Conservation (phyloP, 2,113 vertebrate genomes). For the Perognathus longimembris region DNA sequence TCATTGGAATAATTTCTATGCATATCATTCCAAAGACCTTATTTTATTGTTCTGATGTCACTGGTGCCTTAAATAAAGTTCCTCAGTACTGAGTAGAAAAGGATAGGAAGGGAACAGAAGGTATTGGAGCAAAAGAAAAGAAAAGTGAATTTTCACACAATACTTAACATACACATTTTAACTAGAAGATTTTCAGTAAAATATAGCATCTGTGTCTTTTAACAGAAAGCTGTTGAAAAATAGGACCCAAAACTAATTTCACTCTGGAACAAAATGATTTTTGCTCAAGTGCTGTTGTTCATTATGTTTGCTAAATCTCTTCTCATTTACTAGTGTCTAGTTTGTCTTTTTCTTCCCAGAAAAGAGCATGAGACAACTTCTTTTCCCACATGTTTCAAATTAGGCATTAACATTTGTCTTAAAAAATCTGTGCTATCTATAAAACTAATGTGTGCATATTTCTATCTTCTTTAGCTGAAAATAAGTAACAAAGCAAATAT, state of each 20-base stretch:
- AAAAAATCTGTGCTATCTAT: neutral
- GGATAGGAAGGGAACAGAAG: neutral
- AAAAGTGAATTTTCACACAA: neutral
- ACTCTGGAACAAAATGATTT: slow-evolving; percentile 10
- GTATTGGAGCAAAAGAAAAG: slow-evolving; percentile 29
- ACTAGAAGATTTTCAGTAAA: slow-evolving; percentile 28
- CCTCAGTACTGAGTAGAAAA: slow-evolving; percentile 19
- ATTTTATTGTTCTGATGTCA: slow-evolving; percentile 59
- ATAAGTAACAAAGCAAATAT: neutral
- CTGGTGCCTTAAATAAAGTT: slow-evolving; percentile 62
- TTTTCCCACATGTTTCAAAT: slow-evolving; percentile 1
- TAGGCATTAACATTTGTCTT: neutral
- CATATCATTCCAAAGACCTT: slow-evolving; percentile 53
- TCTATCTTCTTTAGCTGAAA: neutral
- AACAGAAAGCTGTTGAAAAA: neutral
- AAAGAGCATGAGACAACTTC: neutral
- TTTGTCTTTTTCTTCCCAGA: neutral
- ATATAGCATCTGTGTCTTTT: neutral
- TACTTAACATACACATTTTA: slow-evolving; percentile 10
- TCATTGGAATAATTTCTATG: slow-evolving; percentile 70
- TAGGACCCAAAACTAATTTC: neutral
- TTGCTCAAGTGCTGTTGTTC: neutral
- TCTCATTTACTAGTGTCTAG: neutral
- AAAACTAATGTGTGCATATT: neutral
- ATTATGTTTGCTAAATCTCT: neutral